Base-by-base conservation (phyloP, 2,113 vertebrate genomes). In the Nicator chloris region DNA sequence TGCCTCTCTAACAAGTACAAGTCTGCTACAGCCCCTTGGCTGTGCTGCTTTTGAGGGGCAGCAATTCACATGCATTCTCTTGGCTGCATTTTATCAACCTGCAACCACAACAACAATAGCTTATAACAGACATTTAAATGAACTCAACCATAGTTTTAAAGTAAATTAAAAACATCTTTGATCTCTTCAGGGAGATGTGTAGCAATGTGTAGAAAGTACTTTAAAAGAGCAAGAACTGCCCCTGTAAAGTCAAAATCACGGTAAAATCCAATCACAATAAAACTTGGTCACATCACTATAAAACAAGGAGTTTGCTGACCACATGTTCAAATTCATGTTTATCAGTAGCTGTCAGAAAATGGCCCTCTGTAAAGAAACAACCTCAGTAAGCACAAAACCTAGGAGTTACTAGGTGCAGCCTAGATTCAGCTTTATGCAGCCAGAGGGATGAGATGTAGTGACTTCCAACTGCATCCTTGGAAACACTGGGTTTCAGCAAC, bases 101-200 rank as follows among this genome's bases (percentile, higher is more conserved):
- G 88, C 93, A 96, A 90, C 93, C 90, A 64, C 76, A 39, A 88
- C 75, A 90, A 79, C 92, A 95, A 96, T 96, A 97, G 94, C 96
- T 97, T 97, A 95, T 96, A 91, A 92, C 78, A 95, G 64, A 94
- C 91, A 69, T 95, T 86, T 97, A 64, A 65, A 88, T 88, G 91
- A 91, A 93, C 76, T 88, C 82, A 82, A 89, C 53, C 53, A 23
- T 19, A 80, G 90, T 88, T 71, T 87, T 88, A 81, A 95, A 96
- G 95, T 91, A 91, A 96, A 94, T 93, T 96, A 78, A 95, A 97
- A 94, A 37, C 24, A 65, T 50, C 68, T 83, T 76, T 81, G 81
- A 93, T 94, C 78, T 91, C 93, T 88, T 75, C 65, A 53, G 83
- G 86, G 71, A 94, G 88, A 61, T 15, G 39, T 56, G 63, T 69